phyloP scores from a whole-genome alignment of 2,888 invertebrate species.

The Trilocha varians region DNA sequence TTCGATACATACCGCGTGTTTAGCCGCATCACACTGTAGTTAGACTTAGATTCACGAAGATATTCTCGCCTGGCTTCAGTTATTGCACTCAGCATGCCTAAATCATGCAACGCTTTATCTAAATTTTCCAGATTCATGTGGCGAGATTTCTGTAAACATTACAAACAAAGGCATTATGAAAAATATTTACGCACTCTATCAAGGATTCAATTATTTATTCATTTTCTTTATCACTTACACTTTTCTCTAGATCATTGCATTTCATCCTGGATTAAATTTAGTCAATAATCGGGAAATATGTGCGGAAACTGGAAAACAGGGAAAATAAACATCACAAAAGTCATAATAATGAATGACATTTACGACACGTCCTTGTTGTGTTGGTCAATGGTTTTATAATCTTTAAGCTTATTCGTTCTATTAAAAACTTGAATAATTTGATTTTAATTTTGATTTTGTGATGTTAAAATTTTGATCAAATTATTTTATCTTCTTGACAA shows the following conservation, averaged over 20 bases:
- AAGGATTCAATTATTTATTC: constrained; percentile 3
- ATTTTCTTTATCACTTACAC: constrained; percentile 29
- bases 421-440: too few species aligned
- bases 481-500: too few species aligned
- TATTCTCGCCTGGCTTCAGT: constrained; percentile 73
- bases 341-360: constrained; percentile 32
- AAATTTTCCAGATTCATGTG: constrained; percentile 69
- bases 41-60: constrained; percentile 64
- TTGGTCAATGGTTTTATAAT: too few species aligned
- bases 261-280: constrained; percentile 45
- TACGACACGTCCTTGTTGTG: constrained; percentile 8
- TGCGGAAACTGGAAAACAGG: constrained; percentile 48
- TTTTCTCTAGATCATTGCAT: constrained; percentile 54
- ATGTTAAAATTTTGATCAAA: too few species aligned
- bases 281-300: constrained; percentile 37
- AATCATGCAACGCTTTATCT: constrained; percentile 73
- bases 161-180: constrained; percentile 28
- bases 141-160: constrained; percentile 58
- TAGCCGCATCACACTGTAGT: constrained; percentile 66
- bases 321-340: constrained; percentile 71
- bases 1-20: constrained; percentile 76
- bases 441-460: too few species aligned
- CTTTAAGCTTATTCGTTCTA: too few species aligned
- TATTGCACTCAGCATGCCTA: constrained; percentile 75
- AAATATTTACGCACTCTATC: constrained; percentile 9